phyloP scores from a whole-genome alignment of 2,888 invertebrate species.

The Calameuta pallipes region DNA sequence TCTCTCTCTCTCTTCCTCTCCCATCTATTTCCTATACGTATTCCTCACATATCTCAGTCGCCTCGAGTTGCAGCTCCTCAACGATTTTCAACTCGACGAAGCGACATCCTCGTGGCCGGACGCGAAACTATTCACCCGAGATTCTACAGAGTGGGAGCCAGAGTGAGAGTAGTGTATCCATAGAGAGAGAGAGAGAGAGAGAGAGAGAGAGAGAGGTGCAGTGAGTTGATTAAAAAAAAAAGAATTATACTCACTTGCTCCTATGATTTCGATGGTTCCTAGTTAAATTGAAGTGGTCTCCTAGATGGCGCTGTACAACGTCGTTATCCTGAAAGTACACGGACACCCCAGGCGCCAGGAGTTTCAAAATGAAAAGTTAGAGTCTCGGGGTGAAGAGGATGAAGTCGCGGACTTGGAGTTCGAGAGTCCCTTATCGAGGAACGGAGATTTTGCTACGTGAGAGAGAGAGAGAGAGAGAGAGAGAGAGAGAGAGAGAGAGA shows the following conservation, averaged over 20 bases:
- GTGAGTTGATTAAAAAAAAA: background rate
- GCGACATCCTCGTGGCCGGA: constrained; percentile 45
- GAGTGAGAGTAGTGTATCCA: no score
- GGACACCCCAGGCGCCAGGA: background rate
- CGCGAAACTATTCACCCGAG: constrained; percentile 21
- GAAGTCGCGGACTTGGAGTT: background rate
- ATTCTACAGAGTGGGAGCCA: background rate
- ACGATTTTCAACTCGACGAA: constrained; percentile 50
- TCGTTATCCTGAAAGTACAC: background rate
- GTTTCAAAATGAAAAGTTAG: constrained; percentile 14
- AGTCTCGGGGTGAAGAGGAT: constrained; percentile 10
- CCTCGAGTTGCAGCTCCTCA: constrained; percentile 29
- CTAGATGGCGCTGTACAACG: background rate
- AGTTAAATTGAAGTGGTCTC: background rate
- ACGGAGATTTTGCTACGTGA: constrained; percentile 23
- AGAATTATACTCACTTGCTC: background rate
- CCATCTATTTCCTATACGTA: constrained; percentile 5
- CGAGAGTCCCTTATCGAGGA: constrained; percentile 8
- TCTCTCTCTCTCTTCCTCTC: constrained; percentile 7
- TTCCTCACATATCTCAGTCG: constrained; percentile 13
- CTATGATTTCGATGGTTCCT: background rate
- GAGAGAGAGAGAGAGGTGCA: background rate
- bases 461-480: background rate
- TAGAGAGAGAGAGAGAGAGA: no score
- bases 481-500: constrained; percentile 11